Percentiles rank a stretch among this genome's conserved stretches.
phyloP scores from a whole-genome alignment of 92 coral and sea anemone genomes.

The Palythoa grandiflora region DNA sequence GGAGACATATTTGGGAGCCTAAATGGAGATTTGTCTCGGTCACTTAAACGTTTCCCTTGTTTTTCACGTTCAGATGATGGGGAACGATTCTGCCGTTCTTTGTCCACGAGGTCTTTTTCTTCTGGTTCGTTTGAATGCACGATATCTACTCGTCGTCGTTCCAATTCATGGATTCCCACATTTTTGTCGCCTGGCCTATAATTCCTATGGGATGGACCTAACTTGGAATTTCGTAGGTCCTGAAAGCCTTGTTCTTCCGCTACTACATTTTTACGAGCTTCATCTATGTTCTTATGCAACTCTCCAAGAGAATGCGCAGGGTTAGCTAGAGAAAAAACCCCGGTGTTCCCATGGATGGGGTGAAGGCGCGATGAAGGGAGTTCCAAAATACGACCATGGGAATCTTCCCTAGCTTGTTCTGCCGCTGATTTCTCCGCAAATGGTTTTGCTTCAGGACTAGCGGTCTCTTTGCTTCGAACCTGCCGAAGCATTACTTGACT shows the following conservation, averaged over 20 bases:
- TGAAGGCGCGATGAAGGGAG: constrained; percentile 54
- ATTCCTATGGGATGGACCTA: constrained; percentile 13
- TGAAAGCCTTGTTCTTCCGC: constrained; percentile 60
- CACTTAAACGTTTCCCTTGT: constrained; percentile 30
- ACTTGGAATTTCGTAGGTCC: constrained; percentile 11
- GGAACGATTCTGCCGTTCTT: constrained; percentile 31
- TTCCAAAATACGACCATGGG: constrained; percentile 46
- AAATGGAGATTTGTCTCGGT: constrained; percentile 40
- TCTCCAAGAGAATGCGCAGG: constrained; percentile 71
- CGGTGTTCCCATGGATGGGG: constrained; percentile 71
- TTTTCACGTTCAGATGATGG: constrained; percentile 37
- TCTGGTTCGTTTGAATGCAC: constrained; percentile 82
- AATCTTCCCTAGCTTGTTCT: constrained; percentile 48
- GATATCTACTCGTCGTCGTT: constrained; percentile 71
- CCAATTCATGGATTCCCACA: constrained; percentile 68
- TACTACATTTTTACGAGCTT: constrained; percentile 54
- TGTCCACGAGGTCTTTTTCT: constrained; percentile 39
- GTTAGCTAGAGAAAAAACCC: constrained; percentile 65
- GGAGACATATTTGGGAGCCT: constrained; percentile 75
- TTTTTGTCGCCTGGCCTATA: constrained; percentile 45
- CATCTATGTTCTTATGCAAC: constrained; percentile 64
- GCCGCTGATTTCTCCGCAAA: constrained; percentile 60
- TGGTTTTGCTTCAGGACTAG: constrained; percentile 67
- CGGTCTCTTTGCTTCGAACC: constrained; percentile 62
- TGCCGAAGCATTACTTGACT: constrained; percentile 52